These are phyloP conservation scores for Drosophila meridionalis DNA, from an alignment of 2,888 invertebrate genomes.

Conservation along the genomic window DNA sequence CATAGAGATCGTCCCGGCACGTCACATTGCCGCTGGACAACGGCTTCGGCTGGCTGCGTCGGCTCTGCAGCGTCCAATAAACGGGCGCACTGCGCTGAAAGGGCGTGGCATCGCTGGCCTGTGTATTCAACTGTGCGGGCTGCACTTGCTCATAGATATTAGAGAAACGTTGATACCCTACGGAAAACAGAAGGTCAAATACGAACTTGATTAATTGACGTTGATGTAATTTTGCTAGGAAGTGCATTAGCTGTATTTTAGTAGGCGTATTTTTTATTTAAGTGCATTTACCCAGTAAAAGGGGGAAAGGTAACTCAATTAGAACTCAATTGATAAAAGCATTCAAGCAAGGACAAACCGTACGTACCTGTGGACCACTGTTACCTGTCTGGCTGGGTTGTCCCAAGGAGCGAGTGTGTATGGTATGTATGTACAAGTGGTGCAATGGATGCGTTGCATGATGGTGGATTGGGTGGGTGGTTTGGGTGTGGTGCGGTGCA, in stretches of 20 bases:
- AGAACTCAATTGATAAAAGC: conserved; percentile 39
- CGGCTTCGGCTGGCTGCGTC: conserved; percentile 77
- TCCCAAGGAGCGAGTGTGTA: conserved; percentile 9
- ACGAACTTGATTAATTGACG: conserved; percentile 13
- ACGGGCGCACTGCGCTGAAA: conserved; percentile 85
- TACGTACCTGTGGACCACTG: conserved; percentile 61
- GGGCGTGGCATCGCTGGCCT: conserved; percentile 69
- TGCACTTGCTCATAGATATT: conserved; percentile 81
- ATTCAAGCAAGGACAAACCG: conserved; percentile 48
- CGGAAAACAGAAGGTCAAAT: conserved; percentile 53
- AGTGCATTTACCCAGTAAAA: conserved; percentile 43
- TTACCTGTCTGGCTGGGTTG: conserved; percentile 36
- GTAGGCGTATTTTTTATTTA: conserved; percentile 25
- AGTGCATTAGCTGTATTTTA: conserved; percentile 31
- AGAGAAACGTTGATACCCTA: conserved; percentile 89
- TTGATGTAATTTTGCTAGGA: background rate
- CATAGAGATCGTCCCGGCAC: conserved; percentile 84
- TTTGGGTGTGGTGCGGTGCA: conserved; percentile 21
- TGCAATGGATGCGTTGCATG: conserved; percentile 22
- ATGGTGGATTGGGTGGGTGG: conserved; percentile 17
- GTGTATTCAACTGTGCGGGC: conserved; percentile 58
- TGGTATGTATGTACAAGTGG: conserved; percentile 18
- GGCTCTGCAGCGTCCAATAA: conserved; percentile 87
- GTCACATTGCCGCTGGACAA: conserved; percentile 56
- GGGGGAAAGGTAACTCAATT: background rate